Percentiles rank a stretch among this genome's conserved stretches.
Conservation (phyloP, 2,888 invertebrate species). For the Troides oblongomaculatus region DNA sequence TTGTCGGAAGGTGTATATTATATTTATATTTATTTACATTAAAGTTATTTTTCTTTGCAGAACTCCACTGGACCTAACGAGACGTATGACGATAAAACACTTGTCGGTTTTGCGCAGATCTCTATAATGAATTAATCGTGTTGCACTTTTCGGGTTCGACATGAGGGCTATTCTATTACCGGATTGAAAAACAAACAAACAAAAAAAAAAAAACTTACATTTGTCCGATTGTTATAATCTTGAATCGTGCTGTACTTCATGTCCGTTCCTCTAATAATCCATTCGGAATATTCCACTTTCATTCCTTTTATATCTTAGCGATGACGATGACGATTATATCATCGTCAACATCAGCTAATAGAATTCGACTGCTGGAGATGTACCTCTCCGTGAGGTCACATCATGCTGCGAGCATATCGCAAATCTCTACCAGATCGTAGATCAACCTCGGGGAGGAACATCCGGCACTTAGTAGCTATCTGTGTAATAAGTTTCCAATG, state of each 20-base stretch:
- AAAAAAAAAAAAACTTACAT: too few relatives aligned
- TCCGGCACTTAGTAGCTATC: too few relatives aligned
- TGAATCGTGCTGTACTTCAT: neutral
- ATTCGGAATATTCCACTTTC: neutral
- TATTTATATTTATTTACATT: neutral
- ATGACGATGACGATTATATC: too few relatives aligned
- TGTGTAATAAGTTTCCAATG: neutral
- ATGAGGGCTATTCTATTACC: too few relatives aligned
- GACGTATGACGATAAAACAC: constrained; percentile 94
- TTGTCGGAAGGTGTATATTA: too few relatives aligned
- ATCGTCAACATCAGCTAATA: too few relatives aligned
- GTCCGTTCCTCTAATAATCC: constrained; percentile 4
- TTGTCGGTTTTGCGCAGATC: constrained; percentile 98
- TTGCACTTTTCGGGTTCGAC: neutral
- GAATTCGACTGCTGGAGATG: too few relatives aligned
- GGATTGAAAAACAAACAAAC: too few relatives aligned
- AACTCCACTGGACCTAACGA: constrained; percentile 84
- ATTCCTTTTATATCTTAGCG: neutral
- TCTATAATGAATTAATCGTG: constrained; percentile 82
- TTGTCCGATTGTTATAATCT: neutral
- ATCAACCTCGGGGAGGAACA: too few relatives aligned
- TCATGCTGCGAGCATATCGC: too few relatives aligned
- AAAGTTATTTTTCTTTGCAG: constrained; percentile 77
- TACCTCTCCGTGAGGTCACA: too few relatives aligned
- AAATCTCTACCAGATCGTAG: too few relatives aligned